Evolutionary conservation across 2,113 vertebrate genomes (phyloP), one percentile per base, ranked within the genome.

Genomic region (Picathartes gymnocephalus): DNA sequence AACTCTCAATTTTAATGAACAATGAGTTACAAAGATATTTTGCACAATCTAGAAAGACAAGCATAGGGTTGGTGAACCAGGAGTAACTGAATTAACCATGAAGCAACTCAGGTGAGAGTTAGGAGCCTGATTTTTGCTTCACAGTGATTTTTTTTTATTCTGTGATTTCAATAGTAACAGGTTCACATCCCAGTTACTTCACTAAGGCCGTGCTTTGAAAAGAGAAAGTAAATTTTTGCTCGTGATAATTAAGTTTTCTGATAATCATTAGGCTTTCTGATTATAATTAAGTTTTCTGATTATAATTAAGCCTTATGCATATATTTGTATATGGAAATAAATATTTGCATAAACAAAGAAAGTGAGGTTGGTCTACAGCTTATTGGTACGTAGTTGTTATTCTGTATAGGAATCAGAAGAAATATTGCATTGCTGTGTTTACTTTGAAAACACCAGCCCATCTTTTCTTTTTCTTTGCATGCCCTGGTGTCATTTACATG

Each of bases 261-360:
- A 82, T 51, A 21, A 57, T 48, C 80, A 83, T 42, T 87, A 76
- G 45, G 10, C 3, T 91, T 92, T 91, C 54, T 69, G 70, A 76
- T 90, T 90, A 71, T 70, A 60, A 92, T 91, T 92, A 77, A 74
- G 24, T 18, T 91, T 86, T 84, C 51, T 86, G 47, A 88, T 65
- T 25, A 66, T 45, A 90, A 87, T 61, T 90, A 73, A 60, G 7
- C 2, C 78, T 88, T 79, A 71, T 45, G 33, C 12, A 77, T 81
- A 39, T 81, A 81, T 73, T 93, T 91, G 31, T 91, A 47, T 84
- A 50, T 74, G 22, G 57, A 87, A 92, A 74, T 74, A 16, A 66
- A 50, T 87, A 84, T 92, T 93, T 95, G 12, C 66, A 79, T 61
- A 89, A 95, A 89, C n/a, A 92, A 81, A 44, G 28, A 90, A 83